phyloP scores from a whole-genome alignment of 23 tunicate species.

The Phallusia fumigata region DNA sequence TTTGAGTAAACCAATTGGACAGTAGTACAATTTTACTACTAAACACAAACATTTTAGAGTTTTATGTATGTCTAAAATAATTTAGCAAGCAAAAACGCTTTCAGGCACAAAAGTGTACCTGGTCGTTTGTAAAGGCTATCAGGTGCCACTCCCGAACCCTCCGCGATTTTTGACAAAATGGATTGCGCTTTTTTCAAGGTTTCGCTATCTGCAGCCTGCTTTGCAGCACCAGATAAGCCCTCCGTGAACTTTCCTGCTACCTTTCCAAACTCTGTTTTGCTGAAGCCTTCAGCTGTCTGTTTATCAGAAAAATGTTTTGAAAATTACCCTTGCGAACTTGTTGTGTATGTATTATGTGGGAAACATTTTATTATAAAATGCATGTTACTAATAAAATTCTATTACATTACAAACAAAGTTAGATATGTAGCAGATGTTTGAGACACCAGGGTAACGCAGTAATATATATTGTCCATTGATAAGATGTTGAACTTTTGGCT shows the following conservation, averaged over 20 bases:
- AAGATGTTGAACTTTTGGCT: no score
- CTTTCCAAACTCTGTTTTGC: constrained; percentile 76
- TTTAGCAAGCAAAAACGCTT: no score
- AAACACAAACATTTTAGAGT: neutral
- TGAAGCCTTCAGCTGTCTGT: constrained; percentile 76
- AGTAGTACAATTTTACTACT: neutral
- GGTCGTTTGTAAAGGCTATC: constrained; percentile 69
- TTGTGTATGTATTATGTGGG: no score
- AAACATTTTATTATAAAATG: no score
- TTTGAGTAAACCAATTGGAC: no score
- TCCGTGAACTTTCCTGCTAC: constrained; percentile 64
- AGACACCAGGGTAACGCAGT: no score
- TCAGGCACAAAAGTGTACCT: constrained; percentile 31
- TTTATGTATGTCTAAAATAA: neutral
- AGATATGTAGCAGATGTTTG: no score
- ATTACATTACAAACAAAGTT: no score
- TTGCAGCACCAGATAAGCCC: constrained; percentile 83
- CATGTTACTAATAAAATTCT: no score
- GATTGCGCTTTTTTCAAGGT: constrained; percentile 84
- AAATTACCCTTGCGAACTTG: neutral
- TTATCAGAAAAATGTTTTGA: neutral
- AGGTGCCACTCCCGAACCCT: constrained; percentile 82
- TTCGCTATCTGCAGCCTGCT: constrained; percentile 84
- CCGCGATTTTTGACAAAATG: constrained; percentile 48
- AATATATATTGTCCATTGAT: no score